Evolutionary conservation across 1,140 invertebrate genomes (phyloP).

Genomic region (Drosophila kurseongensis): DNA sequence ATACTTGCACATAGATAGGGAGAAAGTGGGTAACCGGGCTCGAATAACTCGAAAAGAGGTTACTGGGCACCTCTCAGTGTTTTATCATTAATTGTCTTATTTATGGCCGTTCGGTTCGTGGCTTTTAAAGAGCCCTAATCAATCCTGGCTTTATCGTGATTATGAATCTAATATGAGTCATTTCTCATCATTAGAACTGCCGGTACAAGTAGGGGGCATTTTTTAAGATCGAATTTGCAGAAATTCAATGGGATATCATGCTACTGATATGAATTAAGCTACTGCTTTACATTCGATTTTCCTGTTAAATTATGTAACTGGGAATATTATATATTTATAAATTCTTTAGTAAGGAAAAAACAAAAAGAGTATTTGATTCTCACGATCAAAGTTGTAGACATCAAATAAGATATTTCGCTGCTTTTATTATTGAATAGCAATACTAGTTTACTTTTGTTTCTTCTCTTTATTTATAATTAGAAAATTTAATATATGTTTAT

Average conservation of each 20-base stretch:
- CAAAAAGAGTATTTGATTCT: no score
- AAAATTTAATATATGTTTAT: no score
- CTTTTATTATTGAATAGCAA: no score
- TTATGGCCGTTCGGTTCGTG: conserved; percentile 35
- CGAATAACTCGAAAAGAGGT: conserved; percentile 35
- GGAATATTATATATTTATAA: no score
- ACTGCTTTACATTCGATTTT: background rate
- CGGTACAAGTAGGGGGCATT: background rate
- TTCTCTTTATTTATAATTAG: no score
- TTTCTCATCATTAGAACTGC: conserved; percentile 36
- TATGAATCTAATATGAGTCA: conserved; percentile 26
- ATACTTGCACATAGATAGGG: conserved; percentile 53
- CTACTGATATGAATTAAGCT: background rate
- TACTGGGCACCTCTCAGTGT: conserved; percentile 37
- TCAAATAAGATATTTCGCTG: no score
- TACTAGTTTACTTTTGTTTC: no score
- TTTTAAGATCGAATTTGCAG: background rate
- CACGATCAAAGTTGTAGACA: no score
- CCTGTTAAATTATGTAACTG: no score
- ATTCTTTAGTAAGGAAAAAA: no score
- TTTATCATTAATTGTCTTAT: conserved; percentile 46
- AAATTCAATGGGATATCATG: background rate
- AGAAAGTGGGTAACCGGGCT: conserved; percentile 37
- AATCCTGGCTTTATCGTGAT: conserved; percentile 43
- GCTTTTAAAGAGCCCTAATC: conserved; percentile 45